Percentiles rank a stretch among this genome's conserved stretches.
phyloP scores from a whole-genome alignment of 2,113 vertebrate genomes.

The Anolis carolinensis region DNA sequence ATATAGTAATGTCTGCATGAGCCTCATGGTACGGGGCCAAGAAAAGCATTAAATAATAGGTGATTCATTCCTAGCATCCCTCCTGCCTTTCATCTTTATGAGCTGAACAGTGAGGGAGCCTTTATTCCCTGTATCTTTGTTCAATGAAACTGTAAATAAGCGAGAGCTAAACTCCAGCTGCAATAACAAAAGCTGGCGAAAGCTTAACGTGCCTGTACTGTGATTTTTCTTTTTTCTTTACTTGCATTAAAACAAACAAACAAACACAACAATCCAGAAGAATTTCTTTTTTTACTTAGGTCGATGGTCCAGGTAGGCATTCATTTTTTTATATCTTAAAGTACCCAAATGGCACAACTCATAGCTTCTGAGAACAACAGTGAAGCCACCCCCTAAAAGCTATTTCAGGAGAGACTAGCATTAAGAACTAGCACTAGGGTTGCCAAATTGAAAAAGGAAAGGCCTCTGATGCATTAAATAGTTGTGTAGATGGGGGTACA shows the following conservation, averaged over 20 bases:
- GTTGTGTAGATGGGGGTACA: no score
- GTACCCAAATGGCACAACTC: no score
- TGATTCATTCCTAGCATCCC: constrained; percentile 34
- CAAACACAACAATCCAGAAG: background rate
- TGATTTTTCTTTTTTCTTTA: background rate
- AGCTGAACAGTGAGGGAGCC: constrained; percentile 30
- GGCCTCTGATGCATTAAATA: no score
- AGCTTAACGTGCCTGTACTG: constrained; percentile 8
- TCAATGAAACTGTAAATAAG: constrained; percentile 51
- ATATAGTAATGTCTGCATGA: constrained; percentile 40
- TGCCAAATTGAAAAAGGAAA: no score
- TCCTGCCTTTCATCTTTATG: constrained; percentile 46
- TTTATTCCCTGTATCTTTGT: constrained; percentile 41
- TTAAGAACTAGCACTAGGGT: no score
- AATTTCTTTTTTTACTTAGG: background rate
- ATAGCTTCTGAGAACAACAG: no score
- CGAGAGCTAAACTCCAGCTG: constrained; percentile 30
- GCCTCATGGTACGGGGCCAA: constrained; percentile 34
- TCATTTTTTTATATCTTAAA: no score
- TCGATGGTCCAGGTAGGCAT: background rate
- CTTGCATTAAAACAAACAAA: constrained; percentile 17
- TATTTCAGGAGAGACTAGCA: no score
- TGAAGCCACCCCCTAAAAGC: no score
- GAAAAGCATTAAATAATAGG: constrained; percentile 49
- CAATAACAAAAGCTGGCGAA: constrained; percentile 32